Conservation (phyloP, 2,888 invertebrate genomes). For the Chymomyza fuscimana region DNA sequence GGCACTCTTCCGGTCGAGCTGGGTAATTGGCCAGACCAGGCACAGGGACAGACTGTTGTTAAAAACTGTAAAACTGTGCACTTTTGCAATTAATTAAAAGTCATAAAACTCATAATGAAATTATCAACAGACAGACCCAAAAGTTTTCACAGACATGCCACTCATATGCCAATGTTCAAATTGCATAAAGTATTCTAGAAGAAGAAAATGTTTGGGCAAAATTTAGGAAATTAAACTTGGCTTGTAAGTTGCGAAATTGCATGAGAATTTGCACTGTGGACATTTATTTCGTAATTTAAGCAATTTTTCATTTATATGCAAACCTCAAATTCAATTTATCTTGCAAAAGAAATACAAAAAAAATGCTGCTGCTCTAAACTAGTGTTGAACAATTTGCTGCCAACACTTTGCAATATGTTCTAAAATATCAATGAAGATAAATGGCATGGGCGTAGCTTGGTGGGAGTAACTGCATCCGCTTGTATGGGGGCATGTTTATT, state of each 20-base stretch:
- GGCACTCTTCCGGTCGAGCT: constrained; percentile 54
- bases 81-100: constrained; percentile 70
- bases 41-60: constrained; percentile 21
- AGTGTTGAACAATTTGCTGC: neutral
- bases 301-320: constrained; percentile 36
- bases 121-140: constrained; percentile 40
- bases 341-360: constrained; percentile 9
- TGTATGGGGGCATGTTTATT: constrained; percentile 7
- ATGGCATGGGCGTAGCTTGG: constrained; percentile 1
- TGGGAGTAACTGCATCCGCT: neutral
- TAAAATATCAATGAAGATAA: constrained; percentile 18
- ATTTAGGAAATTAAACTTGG: constrained; percentile 34
- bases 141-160: constrained; percentile 24
- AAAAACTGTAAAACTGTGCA: constrained; percentile 63
- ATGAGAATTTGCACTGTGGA: constrained; percentile 8
- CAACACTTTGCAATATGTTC: constrained; percentile 3
- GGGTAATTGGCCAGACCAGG: neutral
- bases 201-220: neutral
- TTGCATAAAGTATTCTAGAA: neutral
- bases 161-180: constrained; percentile 28
- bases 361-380: neutral
- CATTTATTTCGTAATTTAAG: constrained; percentile 52
- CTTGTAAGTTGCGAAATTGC: constrained; percentile 13
- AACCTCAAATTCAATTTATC: constrained; percentile 45
- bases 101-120: constrained; percentile 71